Conservation (phyloP, 2,888 invertebrate species). For the Lepeophtheirus nordmannii region DNA sequence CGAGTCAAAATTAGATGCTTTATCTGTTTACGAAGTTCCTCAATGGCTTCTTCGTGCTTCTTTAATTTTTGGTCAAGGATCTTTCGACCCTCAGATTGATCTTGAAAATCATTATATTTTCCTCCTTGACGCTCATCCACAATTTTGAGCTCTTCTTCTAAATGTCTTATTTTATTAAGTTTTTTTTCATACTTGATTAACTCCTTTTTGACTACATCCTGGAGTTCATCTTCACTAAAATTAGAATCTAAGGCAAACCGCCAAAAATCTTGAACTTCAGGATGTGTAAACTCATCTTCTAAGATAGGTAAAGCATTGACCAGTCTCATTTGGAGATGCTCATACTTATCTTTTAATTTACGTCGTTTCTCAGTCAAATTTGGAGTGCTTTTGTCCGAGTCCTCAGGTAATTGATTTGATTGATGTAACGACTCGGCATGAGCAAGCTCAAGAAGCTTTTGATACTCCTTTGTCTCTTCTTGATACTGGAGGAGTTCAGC, state of each 20-base stretch:
- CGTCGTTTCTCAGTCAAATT: constrained; percentile 50
- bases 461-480: not conserved
- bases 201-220: constrained; percentile 58
- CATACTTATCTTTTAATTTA: constrained; percentile 59
- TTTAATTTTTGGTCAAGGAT: constrained; percentile 33
- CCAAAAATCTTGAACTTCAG: constrained; percentile 79
- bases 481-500: not conserved
- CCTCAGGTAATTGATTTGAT: not conserved
- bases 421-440: not conserved
- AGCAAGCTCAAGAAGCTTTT: not conserved
- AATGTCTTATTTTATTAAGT: constrained; percentile 34
- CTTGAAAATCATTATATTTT: constrained; percentile 45
- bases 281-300: constrained; percentile 60
- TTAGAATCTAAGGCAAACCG: constrained; percentile 58
- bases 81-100: constrained; percentile 36
- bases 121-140: constrained; percentile 28
- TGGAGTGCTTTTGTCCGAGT: not conserved
- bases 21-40: constrained; percentile 63
- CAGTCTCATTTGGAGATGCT: constrained; percentile 54
- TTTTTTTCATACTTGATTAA: constrained; percentile 38
- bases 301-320: constrained; percentile 60
- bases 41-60: constrained; percentile 65
- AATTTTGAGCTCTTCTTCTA: constrained; percentile 29
- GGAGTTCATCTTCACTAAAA: constrained; percentile 63
- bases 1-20: constrained; percentile 57